These are phyloP conservation scores for Coronaproctus castanopsis DNA, from an alignment of 2,888 invertebrate species.

Conservation along the genomic window DNA sequence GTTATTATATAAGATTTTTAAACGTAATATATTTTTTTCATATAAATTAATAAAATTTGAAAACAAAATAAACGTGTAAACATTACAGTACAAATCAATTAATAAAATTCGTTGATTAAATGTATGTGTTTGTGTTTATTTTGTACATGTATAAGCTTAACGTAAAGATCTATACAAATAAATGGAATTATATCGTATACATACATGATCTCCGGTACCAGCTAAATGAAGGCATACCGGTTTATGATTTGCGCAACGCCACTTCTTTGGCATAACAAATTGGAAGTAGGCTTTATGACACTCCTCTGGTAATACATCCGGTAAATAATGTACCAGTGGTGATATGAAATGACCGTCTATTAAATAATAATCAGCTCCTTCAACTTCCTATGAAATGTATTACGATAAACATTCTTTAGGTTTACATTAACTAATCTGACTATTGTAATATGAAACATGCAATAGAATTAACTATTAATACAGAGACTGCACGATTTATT, in stretches of 20 bases:
- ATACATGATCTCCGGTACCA: conserved; percentile 94
- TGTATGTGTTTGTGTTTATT: too few species aligned
- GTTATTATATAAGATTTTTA: too few species aligned
- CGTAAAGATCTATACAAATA: too few species aligned
- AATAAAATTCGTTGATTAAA: too few species aligned
- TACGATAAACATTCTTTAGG: neutral
- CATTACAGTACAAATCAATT: too few species aligned
- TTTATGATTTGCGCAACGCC: conserved; percentile 44
- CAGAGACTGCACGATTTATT: too few species aligned
- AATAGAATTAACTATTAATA: too few species aligned
- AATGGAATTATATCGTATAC: too few species aligned
- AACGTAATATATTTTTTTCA: too few species aligned
- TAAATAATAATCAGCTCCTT: conserved; percentile 46
- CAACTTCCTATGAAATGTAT: conserved; percentile 41
- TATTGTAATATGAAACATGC: conserved; percentile 1
- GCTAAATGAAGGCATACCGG: conserved; percentile 87
- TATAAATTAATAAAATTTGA: too few species aligned
- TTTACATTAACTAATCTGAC: conserved; percentile 1
- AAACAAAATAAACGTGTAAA: too few species aligned
- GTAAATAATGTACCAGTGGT: conserved; percentile 61
- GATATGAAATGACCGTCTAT: conserved; percentile 73
- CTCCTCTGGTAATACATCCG: conserved; percentile 68
- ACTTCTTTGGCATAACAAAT: conserved; percentile 57
- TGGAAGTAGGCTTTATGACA: conserved; percentile 68
- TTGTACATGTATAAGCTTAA: too few species aligned